phyloP scores from a whole-genome alignment of 2,797 vertebrate genomes.

The Knipowitschia caucasica region DNA sequence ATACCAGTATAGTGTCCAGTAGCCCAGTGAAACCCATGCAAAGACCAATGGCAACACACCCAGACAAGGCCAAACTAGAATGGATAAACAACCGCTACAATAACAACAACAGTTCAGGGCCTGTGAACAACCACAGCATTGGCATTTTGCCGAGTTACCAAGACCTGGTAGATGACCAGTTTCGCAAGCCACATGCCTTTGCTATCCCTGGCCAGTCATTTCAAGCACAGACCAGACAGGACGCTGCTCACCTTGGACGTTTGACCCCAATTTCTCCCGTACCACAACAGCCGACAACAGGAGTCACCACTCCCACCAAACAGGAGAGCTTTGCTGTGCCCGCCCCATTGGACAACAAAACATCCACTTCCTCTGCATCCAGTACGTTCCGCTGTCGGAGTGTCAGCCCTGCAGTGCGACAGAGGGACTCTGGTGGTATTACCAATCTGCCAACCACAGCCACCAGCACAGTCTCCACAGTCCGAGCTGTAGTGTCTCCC shows the following conservation, averaged over 20 bases:
- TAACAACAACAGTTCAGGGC: slow-evolving; percentile 77
- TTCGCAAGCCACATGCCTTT: slow-evolving; percentile 96
- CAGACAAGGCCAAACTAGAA: slow-evolving; percentile 95
- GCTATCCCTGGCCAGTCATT: slow-evolving; percentile 93
- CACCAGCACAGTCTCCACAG: slow-evolving; percentile 73
- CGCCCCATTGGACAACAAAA: slow-evolving; percentile 92
- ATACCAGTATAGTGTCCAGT: slow-evolving; percentile 92
- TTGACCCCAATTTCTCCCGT: slow-evolving; percentile 92
- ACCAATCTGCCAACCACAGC: slow-evolving; percentile 79
- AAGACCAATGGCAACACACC: slow-evolving; percentile 95
- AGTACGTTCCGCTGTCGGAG: slow-evolving; percentile 92
- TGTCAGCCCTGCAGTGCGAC: slow-evolving; percentile 94
- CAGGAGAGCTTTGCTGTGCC: slow-evolving; percentile 98
- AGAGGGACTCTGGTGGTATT: slow-evolving; percentile 93
- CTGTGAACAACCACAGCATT: slow-evolving; percentile 81
- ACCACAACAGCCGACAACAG: slow-evolving; percentile 69
- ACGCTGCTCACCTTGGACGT: slow-evolving; percentile 83
- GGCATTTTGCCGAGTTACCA: slow-evolving; percentile 94
- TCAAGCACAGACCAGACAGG: slow-evolving; percentile 86
- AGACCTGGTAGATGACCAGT: slow-evolving; percentile 94
- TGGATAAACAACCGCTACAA: slow-evolving; percentile 98
- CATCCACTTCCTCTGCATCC: slow-evolving; percentile 74
- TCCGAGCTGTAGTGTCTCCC: slow-evolving; percentile 82
- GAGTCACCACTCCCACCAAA: slow-evolving; percentile 77
- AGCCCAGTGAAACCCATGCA: slow-evolving; percentile 99